These are phyloP conservation scores for Corydoras maculifer DNA, from an alignment of 2,113 vertebrate genomes.

Conservation along the genomic window DNA sequence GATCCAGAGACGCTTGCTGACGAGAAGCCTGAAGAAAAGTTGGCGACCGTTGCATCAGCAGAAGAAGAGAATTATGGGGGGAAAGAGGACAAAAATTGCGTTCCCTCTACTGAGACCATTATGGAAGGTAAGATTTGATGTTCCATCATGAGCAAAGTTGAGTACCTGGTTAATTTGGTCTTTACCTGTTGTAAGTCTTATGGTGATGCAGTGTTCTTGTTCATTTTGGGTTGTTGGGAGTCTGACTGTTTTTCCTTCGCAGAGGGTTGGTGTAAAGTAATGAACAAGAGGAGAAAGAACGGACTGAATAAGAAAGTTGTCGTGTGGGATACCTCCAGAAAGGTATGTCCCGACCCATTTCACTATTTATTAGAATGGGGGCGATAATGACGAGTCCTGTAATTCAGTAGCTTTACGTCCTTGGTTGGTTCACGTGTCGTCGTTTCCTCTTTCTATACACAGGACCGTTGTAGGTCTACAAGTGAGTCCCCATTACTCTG, in stretches of 20 bases:
- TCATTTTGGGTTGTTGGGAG: no score
- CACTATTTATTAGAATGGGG: not conserved
- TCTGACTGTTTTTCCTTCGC: slow-evolving; percentile 41
- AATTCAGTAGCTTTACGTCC: no score
- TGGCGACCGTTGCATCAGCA: slow-evolving; percentile 65
- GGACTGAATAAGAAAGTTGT: slow-evolving; percentile 89
- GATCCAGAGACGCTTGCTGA: slow-evolving; percentile 57
- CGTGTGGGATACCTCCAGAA: slow-evolving; percentile 93
- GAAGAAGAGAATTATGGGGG: slow-evolving; percentile 39
- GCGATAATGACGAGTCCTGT: not conserved
- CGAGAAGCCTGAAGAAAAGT: slow-evolving; percentile 59
- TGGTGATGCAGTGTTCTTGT: no score
- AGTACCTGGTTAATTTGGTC: not conserved
- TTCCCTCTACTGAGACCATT: slow-evolving; percentile 64
- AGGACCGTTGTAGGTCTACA: no score
- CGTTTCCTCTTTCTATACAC: no score
- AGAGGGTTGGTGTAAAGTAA: slow-evolving; percentile 86
- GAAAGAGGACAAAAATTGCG: slow-evolving; percentile 49
- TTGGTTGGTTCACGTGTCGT: not conserved
- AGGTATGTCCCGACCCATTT: slow-evolving; percentile 67
- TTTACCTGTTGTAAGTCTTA: no score
- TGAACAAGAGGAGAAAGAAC: slow-evolving; percentile 80
- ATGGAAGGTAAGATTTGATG: slow-evolving; percentile 65
- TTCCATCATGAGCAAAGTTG: not conserved
- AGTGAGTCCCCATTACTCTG: no score